Conservation (phyloP, 2,888 invertebrate genomes). For the Tuberolachnus salignus region DNA sequence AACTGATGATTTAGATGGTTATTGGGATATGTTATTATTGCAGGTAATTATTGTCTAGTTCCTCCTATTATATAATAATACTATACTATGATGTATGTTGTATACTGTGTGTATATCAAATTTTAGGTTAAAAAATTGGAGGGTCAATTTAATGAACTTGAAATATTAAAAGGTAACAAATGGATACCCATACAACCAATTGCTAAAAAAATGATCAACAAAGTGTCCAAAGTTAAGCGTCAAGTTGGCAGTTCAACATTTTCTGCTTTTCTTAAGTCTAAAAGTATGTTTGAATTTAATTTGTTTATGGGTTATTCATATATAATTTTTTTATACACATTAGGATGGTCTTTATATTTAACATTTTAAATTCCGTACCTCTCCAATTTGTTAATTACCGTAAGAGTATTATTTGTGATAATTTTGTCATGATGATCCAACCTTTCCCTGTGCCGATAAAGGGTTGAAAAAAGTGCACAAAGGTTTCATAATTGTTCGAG, state of each 20-base stretch:
- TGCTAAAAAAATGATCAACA: conserved; percentile 44
- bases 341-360: background rate
- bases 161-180: conserved; percentile 26
- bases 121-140: conserved; percentile 46
- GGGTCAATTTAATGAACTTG: conserved; percentile 27
- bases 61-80: background rate
- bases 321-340: background rate
- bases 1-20: conserved; percentile 78
- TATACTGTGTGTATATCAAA: background rate
- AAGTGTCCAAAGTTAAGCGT: background rate
- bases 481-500: too few relatives aligned
- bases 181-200: conserved; percentile 36
- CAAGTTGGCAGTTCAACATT: conserved; percentile 22
- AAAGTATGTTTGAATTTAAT: conserved; percentile 24
- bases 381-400: too few relatives aligned
- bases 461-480: too few relatives aligned
- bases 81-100: background rate
- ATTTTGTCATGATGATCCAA: too few relatives aligned
- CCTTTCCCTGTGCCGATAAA: too few relatives aligned
- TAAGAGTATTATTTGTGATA: too few relatives aligned
- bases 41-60: conserved; percentile 56
- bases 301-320: background rate
- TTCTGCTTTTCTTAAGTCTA: conserved; percentile 20
- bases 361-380: too few relatives aligned
- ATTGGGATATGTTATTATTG: conserved; percentile 79